phyloP scores from a whole-genome alignment of 2,113 vertebrate species.

The Suricata suricatta region DNA sequence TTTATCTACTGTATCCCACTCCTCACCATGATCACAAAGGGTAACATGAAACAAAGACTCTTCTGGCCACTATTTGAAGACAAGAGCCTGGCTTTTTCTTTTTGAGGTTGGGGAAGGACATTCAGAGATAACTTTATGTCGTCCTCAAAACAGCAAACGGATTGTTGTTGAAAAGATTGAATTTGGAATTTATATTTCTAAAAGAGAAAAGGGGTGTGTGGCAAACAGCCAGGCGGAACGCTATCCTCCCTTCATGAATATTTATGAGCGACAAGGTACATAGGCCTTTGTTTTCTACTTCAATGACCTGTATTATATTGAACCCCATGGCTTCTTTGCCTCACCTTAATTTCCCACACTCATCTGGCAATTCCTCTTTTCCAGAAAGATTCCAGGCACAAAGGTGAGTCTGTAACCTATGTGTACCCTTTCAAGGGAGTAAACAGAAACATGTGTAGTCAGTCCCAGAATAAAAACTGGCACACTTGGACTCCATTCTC shows the following conservation, averaged over 20 bases:
- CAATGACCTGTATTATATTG: neutral
- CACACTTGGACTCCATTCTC: neutral
- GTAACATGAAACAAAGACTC: too few species aligned
- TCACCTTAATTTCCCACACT: neutral
- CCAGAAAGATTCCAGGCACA: slow-evolving; percentile 16
- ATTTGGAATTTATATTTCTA: neutral
- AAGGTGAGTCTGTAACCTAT: neutral
- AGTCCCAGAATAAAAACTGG: neutral
- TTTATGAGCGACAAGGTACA: neutral
- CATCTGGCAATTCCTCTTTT: neutral
- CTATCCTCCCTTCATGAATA: neutral
- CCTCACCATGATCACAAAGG: neutral
- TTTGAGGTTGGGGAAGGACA: neutral
- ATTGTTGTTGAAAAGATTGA: neutral
- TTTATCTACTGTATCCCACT: rapidly evolving
- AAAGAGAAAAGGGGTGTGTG: neutral
- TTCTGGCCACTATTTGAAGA: neutral
- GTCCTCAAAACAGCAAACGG: neutral
- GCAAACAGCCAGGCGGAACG: neutral
- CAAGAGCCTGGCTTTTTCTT: neutral
- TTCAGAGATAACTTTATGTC: neutral
- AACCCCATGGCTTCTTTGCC: neutral
- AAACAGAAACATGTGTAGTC: neutral
- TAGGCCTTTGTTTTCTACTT: neutral
- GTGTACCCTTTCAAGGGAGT: neutral